Evolutionary conservation across 2,888 invertebrate genomes (phyloP).

Genomic region (Brachyopa scutellaris): DNA sequence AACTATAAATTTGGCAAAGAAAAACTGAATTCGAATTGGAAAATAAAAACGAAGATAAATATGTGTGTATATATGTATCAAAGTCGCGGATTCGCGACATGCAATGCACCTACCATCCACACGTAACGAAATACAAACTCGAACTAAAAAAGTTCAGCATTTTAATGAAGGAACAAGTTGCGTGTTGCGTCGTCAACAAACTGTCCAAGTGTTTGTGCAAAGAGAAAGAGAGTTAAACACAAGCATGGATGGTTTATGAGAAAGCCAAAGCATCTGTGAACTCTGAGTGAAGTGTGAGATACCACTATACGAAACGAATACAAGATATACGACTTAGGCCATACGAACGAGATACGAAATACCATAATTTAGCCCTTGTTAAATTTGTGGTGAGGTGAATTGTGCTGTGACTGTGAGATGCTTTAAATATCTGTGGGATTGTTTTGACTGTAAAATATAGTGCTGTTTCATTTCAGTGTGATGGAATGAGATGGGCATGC

Average conservation of each 20-base stretch:
- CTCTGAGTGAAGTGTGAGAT: no score
- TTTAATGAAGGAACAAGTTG: slow-evolving; percentile 60
- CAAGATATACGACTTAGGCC: no score
- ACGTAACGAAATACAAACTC: slow-evolving; percentile 81
- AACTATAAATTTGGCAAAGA: background rate
- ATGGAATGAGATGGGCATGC: slow-evolving; percentile 61
- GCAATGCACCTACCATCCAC: slow-evolving; percentile 77
- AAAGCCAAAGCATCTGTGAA: slow-evolving; percentile 46
- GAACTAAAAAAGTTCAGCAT: slow-evolving; percentile 77
- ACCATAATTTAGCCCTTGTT: background rate
- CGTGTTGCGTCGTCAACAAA: slow-evolving; percentile 58
- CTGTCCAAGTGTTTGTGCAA: slow-evolving; percentile 11
- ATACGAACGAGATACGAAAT: no score
- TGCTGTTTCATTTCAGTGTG: slow-evolving; percentile 41
- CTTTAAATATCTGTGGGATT: slow-evolving; percentile 32
- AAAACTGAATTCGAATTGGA: background rate
- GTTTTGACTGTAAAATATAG: slow-evolving; percentile 57
- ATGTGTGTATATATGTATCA: slow-evolving; percentile 66
- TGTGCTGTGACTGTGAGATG: slow-evolving; percentile 37
- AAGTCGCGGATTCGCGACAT: slow-evolving; percentile 76
- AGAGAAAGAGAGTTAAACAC: slow-evolving; percentile 7
- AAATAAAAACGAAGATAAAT: slow-evolving; percentile 26
- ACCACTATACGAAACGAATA: no score
- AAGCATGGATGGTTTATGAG: background rate
- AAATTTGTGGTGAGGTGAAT: slow-evolving; percentile 14